Evolutionary conservation across 2,113 vertebrate species (phyloP).

Genomic region (Strigops habroptila): DNA sequence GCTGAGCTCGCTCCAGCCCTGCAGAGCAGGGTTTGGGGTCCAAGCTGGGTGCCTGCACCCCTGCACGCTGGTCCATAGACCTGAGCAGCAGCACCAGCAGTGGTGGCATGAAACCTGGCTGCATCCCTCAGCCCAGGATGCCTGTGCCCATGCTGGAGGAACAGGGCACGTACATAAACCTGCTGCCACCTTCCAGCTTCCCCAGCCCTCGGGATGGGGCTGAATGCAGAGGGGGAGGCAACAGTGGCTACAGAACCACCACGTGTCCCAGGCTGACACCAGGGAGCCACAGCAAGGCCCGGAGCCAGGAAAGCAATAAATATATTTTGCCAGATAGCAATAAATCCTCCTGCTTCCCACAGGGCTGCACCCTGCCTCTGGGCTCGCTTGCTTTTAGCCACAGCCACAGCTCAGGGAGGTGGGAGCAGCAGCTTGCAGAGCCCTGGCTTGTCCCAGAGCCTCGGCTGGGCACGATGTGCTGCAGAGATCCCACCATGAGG

Average conservation of each 20-base stretch:
- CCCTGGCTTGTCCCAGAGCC: not conserved
- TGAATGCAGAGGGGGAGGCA: not conserved
- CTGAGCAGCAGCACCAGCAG: accelerated
- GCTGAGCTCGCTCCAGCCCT: not conserved
- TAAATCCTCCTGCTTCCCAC: not conserved
- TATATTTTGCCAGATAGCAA: not conserved
- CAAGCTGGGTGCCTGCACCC: not conserved
- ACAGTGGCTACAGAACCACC: not conserved
- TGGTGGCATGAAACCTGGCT: not conserved
- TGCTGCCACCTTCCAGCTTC: not conserved
- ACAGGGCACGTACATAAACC: not conserved
- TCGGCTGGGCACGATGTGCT: accelerated
- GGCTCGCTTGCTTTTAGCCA: not conserved
- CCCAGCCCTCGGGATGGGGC: not conserved
- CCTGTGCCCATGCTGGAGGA: not conserved
- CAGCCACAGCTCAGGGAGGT: not conserved
- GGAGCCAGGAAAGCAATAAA: not conserved
- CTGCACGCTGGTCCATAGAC: accelerated
- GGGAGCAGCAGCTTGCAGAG: not conserved
- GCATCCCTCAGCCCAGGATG: not conserved
- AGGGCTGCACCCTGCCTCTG: not conserved
- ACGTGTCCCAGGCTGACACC: accelerated
- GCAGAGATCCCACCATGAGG: accelerated
- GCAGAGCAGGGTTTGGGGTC: not conserved
- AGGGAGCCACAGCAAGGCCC: not conserved